phyloP scores from a whole-genome alignment of 2,888 invertebrate species.

The Polia nebulosa region DNA sequence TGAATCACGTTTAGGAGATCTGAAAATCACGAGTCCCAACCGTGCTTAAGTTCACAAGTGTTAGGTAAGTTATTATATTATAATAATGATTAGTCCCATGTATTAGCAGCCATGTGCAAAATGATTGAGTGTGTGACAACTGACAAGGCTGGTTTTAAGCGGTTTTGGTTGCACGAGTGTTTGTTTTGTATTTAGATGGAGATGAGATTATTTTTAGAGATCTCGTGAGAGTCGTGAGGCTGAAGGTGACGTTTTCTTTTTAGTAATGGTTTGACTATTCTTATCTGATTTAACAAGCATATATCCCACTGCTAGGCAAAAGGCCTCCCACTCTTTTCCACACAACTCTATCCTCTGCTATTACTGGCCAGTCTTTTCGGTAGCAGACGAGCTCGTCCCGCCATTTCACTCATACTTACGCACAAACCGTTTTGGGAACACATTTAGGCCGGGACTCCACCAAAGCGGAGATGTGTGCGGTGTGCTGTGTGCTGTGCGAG shows the following conservation, averaged over 20 bases:
- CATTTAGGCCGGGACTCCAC: too few species aligned
- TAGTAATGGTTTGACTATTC: too few species aligned
- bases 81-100: not conserved
- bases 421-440: too few species aligned
- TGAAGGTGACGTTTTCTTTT: not conserved
- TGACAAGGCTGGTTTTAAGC: slow-evolving; percentile 28
- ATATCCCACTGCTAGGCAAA: too few species aligned
- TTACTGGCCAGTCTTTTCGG: too few species aligned
- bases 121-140: not conserved
- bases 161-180: slow-evolving; percentile 7
- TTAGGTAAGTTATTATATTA: not conserved
- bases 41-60: slow-evolving; percentile 8
- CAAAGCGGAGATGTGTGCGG: too few species aligned
- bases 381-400: too few species aligned
- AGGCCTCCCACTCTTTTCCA: too few species aligned
- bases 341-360: too few species aligned
- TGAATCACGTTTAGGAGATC: not conserved
- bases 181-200: slow-evolving; percentile 4
- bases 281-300: too few species aligned
- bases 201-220: not conserved
- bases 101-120: slow-evolving; percentile 20
- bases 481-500: too few species aligned
- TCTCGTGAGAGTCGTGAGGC: slow-evolving; percentile 3
- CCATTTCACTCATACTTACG: too few species aligned
- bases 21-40: slow-evolving; percentile 8